Evolutionary conservation across 2,797 vertebrate genomes (phyloP).

Genomic region (Urocyon cinereoargenteus): DNA sequence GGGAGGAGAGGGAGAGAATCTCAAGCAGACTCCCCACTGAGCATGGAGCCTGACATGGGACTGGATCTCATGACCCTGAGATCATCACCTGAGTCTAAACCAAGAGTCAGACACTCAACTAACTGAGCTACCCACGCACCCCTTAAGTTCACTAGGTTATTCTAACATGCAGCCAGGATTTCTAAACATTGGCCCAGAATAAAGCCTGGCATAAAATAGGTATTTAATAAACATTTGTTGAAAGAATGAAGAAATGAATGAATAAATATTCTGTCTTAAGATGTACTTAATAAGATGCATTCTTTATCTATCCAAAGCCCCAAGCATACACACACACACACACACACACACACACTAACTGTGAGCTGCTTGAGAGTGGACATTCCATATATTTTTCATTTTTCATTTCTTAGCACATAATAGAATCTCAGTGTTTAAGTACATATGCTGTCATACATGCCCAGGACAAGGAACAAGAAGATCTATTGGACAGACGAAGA

Average conservation of each 20-base stretch:
- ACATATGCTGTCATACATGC: background rate
- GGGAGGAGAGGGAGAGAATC: background rate
- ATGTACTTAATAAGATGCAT: background rate
- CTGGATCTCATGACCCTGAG: background rate
- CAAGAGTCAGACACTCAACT: background rate
- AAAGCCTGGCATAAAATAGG: conserved; percentile 40
- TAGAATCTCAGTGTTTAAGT: conserved; percentile 41
- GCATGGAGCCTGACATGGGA: background rate
- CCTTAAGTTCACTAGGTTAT: conserved; percentile 44
- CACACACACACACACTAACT: background rate
- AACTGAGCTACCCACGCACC: background rate
- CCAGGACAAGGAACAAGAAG: background rate
- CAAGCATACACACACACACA: background rate
- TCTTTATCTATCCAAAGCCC: conserved; percentile 3
- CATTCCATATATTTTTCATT: conserved; percentile 18
- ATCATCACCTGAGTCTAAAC: background rate
- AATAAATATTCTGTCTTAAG: conserved; percentile 40
- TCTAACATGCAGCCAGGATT: conserved; percentile 55
- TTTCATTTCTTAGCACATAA: background rate
- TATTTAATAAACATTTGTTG: conserved; percentile 73
- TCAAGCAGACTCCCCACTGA: background rate
- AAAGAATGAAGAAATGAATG: conserved; percentile 67
- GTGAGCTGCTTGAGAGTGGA: background rate
- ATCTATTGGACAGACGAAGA: background rate
- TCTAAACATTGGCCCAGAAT: conserved; percentile 52